Percentiles rank a stretch among this genome's conserved stretches.
Evolutionary conservation across 2,797 vertebrate genomes (phyloP).

Genomic region (Apogon talboti): DNA sequence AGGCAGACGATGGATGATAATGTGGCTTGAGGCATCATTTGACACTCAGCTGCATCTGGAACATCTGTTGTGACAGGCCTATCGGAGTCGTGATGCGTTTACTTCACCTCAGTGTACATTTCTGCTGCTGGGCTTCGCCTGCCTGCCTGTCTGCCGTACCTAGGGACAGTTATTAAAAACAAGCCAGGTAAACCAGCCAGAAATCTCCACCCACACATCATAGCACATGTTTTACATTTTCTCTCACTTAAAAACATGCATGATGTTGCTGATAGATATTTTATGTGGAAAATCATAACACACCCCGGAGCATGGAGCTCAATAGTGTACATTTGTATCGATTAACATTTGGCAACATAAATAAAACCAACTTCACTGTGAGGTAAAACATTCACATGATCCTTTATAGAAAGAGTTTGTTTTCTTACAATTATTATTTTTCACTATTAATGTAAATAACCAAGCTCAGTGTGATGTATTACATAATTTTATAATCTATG

Average conservation of each 20-base stretch:
- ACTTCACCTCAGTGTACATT: conserved; percentile 55
- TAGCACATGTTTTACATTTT: conserved; percentile 57
- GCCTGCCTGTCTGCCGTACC: conserved; percentile 21
- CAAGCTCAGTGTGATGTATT: conserved; percentile 19
- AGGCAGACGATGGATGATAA: conserved; percentile 68
- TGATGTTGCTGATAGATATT: conserved; percentile 59
- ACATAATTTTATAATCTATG: conserved; percentile 19
- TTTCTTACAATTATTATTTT: conserved; percentile 27
- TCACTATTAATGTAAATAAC: conserved; percentile 44
- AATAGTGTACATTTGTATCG: conserved; percentile 41
- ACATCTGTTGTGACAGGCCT: conserved; percentile 79
- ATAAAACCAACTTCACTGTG: conserved; percentile 31
- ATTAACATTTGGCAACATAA: conserved; percentile 50
- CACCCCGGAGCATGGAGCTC: conserved; percentile 9
- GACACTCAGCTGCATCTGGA: conserved; percentile 78
- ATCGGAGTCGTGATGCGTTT: conserved; percentile 37
- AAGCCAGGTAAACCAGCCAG: conserved; percentile 59
- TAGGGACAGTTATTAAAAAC: conserved; percentile 63
- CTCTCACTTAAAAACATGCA: conserved; percentile 36
- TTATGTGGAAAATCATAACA: conserved; percentile 68
- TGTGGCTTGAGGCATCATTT: conserved; percentile 70
- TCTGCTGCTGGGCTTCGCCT: conserved; percentile 35
- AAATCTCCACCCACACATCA: conserved; percentile 44
- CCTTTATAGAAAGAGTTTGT: conserved; percentile 5
- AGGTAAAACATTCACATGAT: conserved; percentile 27